Base-by-base conservation (phyloP, 2,888 invertebrate genomes). In the Plusia festucae region DNA sequence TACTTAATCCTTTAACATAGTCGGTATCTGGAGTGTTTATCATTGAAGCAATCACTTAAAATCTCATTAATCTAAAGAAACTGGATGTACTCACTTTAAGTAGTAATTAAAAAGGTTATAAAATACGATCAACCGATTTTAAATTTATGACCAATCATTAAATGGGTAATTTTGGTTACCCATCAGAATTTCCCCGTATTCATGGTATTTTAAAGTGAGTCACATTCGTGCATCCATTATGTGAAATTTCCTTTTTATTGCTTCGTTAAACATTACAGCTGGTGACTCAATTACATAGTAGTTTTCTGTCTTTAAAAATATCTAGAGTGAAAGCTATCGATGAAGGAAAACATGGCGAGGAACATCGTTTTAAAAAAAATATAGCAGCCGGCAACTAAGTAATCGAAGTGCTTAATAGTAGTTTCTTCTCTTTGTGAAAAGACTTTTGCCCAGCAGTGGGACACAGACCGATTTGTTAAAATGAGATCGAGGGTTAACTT, bases 131-230 rank as follows among this genome's bases (percentile, higher is more conserved):
- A n/a, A 56, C 58, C 22, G 46, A 63, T 40, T 16, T 49, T 58
- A 51, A 79, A 62, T 76, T 49, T 49, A 49, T 49, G 46, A 18
- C 18, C 76, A 76, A 67, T 66, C 73, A 76, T 60, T 60, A 63
- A 79, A 77, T 57, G 46, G 46, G 46, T 49, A 49, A 49, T 49
- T 49, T 49, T 49, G 51, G 65, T 64, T 71, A 70, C 63, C 71
- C 60, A 78, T 82, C 72, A 81, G 81, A 84, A 78, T 79, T 77
- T 63, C 82, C 82, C 79, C 65, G 69, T 68, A 78, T 82, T 81
- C 79, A 79, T 76, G 78, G 71, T 66, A 70, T 62, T 60, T n/a
- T 53, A 58, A 57, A 56, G 63, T 86, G 84, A 85, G 70, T 85
- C 86, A 85, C 71, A 73, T 74, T 76, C 76, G 68, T 60, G 46